Conservation (phyloP, 2,113 vertebrate species). For the Copsychus sechellarum region DNA sequence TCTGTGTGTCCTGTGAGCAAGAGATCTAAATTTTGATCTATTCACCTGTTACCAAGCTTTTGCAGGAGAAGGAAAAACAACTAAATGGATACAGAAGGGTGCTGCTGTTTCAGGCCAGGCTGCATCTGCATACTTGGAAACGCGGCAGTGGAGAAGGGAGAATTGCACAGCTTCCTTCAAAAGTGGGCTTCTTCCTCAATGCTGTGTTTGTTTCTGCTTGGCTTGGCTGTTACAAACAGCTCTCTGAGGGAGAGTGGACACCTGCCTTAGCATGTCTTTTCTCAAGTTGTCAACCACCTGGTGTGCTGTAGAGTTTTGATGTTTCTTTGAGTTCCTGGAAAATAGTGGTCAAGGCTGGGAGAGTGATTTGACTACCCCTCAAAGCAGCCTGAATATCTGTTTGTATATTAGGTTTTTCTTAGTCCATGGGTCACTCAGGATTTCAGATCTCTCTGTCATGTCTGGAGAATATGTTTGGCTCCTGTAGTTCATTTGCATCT, state of each 20-base stretch:
- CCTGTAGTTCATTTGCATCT: not conserved
- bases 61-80: not conserved
- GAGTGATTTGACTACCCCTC: not conserved
- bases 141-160: not conserved
- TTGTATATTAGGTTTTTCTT: not conserved
- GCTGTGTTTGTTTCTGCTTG: not conserved
- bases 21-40: not conserved
- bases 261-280: not conserved
- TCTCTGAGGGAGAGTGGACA: not conserved
- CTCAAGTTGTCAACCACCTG: not conserved
- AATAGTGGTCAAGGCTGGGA: not conserved
- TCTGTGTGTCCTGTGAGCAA: not conserved
- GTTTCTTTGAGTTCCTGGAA: not conserved
- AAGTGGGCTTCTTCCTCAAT: not conserved
- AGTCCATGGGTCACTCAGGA: not conserved
- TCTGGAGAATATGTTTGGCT: not conserved
- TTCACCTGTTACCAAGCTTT: not conserved
- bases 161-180: not conserved
- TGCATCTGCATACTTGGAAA: not conserved
- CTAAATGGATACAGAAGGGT: not conserved
- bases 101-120: not conserved
- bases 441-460: rapidly evolving
- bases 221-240: not conserved
- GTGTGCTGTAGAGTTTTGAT: not conserved
- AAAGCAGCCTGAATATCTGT: not conserved